Evolutionary conservation across 2,797 vertebrate species (phyloP), one percentile per base, ranked within the genome.

Genomic region (Discoglossus pictus): DNA sequence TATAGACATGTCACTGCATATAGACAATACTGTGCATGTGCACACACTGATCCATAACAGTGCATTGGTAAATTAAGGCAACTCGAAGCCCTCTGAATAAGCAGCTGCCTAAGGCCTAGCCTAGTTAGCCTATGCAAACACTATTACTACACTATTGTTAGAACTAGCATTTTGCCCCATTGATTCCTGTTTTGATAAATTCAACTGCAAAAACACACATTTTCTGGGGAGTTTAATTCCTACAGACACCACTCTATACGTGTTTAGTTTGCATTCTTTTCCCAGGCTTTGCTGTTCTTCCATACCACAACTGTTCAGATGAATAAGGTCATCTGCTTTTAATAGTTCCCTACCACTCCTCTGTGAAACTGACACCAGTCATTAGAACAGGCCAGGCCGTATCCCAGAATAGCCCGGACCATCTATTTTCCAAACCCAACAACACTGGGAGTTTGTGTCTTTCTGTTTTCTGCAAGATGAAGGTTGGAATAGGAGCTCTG

Each of bases 351-450:
- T 54, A 64, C 72, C 53, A 48, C 21, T 75, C 66, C 80, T 70
- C 64, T 25, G 58, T 72, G 78, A 82, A 91, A 91, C 84, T 43
- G 84, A 90, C 79, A 87, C 86, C 78, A 65, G 78, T 72, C 74
- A 73, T 69, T 40, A 83, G 83, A 75, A 71, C 76, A 82, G 74
- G 68, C 46, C 75, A 74, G 79, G 48, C 81, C 23, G n/a, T 7
- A 16, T 78, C 91, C 83, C 64, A 89, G 91, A 93, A 94, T 93
- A 93, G 80, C 81, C 38, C 27, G 76, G 44, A 55, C 64, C 59
- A 68, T 52, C 34, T 2, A 0, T 68, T 38, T 35, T 0, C 2
- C 62, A 58, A 62, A 68, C 4, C 3, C 1, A 34, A 7, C 46
- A 8, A 17, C 39, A n/a, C 75, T 75, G n/a, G 38, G 21, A 35